Evolutionary conservation across 1,140 invertebrate genomes (phyloP).

Genomic region (Tenebrio molitor): DNA sequence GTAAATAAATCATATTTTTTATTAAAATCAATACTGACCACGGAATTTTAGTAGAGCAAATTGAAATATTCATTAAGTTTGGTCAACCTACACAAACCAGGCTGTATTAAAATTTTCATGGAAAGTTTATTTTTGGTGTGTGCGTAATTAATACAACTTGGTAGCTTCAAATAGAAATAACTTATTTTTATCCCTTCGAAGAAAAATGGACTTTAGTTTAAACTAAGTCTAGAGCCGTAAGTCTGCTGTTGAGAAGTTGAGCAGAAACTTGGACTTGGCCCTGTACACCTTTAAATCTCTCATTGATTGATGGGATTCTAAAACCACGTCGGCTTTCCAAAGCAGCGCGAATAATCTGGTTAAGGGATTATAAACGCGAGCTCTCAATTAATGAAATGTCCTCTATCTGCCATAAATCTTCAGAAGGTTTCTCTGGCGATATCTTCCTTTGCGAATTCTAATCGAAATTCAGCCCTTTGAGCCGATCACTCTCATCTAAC

Average conservation of each 20-base stretch:
- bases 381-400: conserved; percentile 52
- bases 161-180: too few species aligned
- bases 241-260: conserved; percentile 3
- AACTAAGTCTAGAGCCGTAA: conserved; percentile 1
- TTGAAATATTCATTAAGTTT: too few species aligned
- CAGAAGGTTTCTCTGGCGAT: conserved; percentile 34
- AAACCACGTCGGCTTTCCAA: conserved; percentile 49
- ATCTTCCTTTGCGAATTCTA: conserved; percentile 44
- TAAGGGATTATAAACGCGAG: conserved; percentile 51
- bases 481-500: conserved; percentile 21
- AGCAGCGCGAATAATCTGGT: conserved; percentile 52
- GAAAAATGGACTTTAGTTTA: conserved; percentile 1
- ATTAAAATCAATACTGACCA: too few species aligned
- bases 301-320: conserved; percentile 50
- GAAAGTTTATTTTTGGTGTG: too few species aligned
- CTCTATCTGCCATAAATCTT: conserved; percentile 48
- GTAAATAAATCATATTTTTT: too few species aligned
- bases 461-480: conserved; percentile 43
- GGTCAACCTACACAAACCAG: too few species aligned
- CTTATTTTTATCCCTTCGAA: too few species aligned
- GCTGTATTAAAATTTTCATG: too few species aligned
- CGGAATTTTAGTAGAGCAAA: too few species aligned
- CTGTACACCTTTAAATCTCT: conserved; percentile 42
- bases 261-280: conserved; percentile 31
- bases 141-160: too few species aligned